Percentiles rank a stretch among this genome's conserved stretches.
These are phyloP conservation scores for Venustoraphidia nigricollis DNA, from an alignment of 2,888 invertebrate genomes.

Conservation along the genomic window DNA sequence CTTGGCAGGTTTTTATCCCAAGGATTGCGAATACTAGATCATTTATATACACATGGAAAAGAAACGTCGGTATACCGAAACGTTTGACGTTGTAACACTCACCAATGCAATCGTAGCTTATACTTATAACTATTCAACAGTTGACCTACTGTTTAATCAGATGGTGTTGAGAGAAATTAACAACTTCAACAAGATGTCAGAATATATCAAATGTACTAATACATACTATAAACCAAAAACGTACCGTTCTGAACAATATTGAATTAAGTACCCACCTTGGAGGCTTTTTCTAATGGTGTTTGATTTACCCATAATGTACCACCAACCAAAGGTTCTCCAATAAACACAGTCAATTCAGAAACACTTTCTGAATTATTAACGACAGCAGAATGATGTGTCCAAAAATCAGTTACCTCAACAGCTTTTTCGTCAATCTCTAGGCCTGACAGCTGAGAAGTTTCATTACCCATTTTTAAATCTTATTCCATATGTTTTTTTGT, in stretches of 20 bases:
- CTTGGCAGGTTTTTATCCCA: too few relatives aligned
- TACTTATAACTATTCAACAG: too few relatives aligned
- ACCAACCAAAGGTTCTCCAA: slow-evolving; percentile 49
- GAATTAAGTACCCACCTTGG: slow-evolving; percentile 41
- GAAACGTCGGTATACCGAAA: too few relatives aligned
- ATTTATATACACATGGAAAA: too few relatives aligned
- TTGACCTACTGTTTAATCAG: not conserved
- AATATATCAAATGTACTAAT: slow-evolving; percentile 1
- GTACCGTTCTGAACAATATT: not conserved
- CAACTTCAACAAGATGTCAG: not conserved
- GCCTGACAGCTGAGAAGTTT: slow-evolving; percentile 52
- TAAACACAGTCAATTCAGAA: slow-evolving; percentile 54
- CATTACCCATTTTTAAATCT: slow-evolving; percentile 53
- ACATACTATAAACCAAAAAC: not conserved
- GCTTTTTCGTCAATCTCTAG: slow-evolving; percentile 61
- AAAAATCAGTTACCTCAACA: slow-evolving; percentile 63
- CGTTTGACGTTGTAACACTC: too few relatives aligned
- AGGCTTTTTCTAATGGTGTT: slow-evolving; percentile 58
- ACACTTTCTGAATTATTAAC: slow-evolving; percentile 40
- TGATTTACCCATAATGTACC: slow-evolving; percentile 47
- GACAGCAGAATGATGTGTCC: slow-evolving; percentile 51
- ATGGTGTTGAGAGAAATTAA: not conserved
- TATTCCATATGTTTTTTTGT: not conserved
- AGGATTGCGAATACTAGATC: too few relatives aligned
- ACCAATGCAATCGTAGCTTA: too few relatives aligned